A percentile compares a stretch with the other conserved stretches of the same genome.
These are phyloP conservation scores for Trachops cirrhosus DNA, from an alignment of 2,797 vertebrate species.

Conservation along the genomic window DNA sequence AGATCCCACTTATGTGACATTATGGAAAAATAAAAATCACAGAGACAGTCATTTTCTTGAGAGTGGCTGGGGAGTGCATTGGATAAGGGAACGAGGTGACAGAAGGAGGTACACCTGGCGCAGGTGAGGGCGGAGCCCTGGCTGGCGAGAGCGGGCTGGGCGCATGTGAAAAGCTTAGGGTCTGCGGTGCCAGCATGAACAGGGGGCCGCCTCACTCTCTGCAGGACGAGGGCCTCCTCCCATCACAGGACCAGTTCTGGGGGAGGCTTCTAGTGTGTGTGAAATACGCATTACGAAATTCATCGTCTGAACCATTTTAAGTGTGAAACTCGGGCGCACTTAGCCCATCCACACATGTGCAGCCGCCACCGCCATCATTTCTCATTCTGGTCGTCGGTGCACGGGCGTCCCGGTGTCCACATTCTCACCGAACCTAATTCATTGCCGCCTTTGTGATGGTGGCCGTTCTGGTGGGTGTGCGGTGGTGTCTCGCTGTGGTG, in stretches of 20 bases:
- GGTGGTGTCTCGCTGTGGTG: neutral
- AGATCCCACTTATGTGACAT: neutral
- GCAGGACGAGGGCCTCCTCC: neutral
- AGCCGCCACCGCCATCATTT: neutral
- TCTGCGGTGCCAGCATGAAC: fast-evolving
- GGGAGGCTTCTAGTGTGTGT: neutral
- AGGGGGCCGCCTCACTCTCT: neutral
- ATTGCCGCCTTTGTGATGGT: neutral
- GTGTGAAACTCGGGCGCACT: no score
- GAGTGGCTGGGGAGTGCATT: neutral
- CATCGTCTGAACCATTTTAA: neutral
- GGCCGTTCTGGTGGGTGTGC: neutral
- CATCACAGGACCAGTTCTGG: neutral
- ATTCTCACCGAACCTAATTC: neutral
- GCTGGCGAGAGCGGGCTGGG: no score
- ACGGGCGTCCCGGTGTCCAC: neutral
- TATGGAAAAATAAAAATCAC: neutral
- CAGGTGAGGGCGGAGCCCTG: no score
- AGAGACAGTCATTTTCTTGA: neutral
- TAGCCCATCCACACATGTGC: neutral
- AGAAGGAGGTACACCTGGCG: fast-evolving
- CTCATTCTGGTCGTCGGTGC: neutral
- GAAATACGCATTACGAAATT: neutral
- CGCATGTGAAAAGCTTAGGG: neutral
- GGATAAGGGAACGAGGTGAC: neutral